Base-by-base conservation (phyloP, 2,113 vertebrate species). In the Thamnaconus septentrionalis region DNA sequence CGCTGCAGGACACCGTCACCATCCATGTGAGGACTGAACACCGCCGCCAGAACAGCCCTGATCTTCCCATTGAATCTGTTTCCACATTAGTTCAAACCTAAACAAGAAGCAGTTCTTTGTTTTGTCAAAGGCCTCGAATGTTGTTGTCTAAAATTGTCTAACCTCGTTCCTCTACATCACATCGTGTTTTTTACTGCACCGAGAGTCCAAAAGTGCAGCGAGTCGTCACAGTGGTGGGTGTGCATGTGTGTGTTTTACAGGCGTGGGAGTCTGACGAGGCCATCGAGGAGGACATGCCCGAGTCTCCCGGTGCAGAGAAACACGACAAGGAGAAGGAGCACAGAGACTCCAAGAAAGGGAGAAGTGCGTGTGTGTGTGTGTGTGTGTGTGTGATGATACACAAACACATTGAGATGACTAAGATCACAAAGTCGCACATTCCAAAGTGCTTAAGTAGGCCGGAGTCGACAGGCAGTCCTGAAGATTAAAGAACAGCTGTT, bases 261-360 rank as follows among this genome's bases (percentile, higher is more conserved):
- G 85, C 89, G 4, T 67, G 89, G 82, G 96, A 98, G 77, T 90
- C 92, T 4, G 95, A 97, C 51, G 97, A 98, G 85, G 86, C 88
- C 46, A 71, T 93, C 54, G 97, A 98, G n/a, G 97, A 96, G 65
- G 96, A 97, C 3, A 57, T 93, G 75, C 94, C 95, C 0, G 96
- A 98, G 75, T 97, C 94, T 0, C 95, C 95, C 3, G 93, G 91
- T 4, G 64, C 75, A 0, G 96, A 98, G 80, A 97, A 95, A 75
- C 91, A 93, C 1, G 96, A 98, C 82, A 95, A 94, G 83, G 89
- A 91, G 48, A 91, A 90, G 56, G 96, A 95, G 31, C 91, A 91
- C 64, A 92, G 94, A 85, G 94, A 95, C 41, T 92, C 92, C 4
- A 97, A 93, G 82, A 98, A 96, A 79, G 82, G 82, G 61, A 90